These are phyloP conservation scores for Porites divaricata DNA, from an alignment of 92 coral and sea anemone species.

Conservation along the genomic window DNA sequence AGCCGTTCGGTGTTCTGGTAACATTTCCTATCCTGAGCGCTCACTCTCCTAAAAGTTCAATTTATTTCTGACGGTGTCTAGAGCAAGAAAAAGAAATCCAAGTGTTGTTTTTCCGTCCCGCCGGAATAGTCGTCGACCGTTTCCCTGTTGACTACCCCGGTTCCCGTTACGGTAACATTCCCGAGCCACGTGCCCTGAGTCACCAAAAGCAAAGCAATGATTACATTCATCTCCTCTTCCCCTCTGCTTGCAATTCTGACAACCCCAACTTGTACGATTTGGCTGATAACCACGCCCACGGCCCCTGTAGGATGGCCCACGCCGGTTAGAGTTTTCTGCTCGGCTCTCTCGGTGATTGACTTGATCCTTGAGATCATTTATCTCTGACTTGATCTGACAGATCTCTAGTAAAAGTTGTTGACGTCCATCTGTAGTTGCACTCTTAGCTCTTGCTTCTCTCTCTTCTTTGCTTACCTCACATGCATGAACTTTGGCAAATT, in stretches of 20 bases:
- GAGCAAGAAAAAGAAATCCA: slow-evolving; percentile 1
- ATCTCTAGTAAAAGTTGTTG: slow-evolving; percentile 3
- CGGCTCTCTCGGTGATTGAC: slow-evolving; percentile 41
- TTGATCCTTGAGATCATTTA: slow-evolving; percentile 45
- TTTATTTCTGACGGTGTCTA: background rate
- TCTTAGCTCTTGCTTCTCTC: slow-evolving; percentile 29
- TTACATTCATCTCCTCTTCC: slow-evolving; percentile 59
- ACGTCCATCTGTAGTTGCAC: slow-evolving; percentile 23
- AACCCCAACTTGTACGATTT: slow-evolving; percentile 46
- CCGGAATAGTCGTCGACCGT: slow-evolving; percentile 62
- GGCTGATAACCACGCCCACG: slow-evolving; percentile 32
- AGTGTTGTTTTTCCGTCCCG: slow-evolving; percentile 51
- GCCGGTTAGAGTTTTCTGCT: slow-evolving; percentile 19
- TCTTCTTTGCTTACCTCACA: slow-evolving; percentile 12
- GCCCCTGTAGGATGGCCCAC: slow-evolving; percentile 22
- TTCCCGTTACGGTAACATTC: slow-evolving; percentile 34
- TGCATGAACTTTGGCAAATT: slow-evolving; percentile 27
- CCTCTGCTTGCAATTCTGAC: slow-evolving; percentile 43
- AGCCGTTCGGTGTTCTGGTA: background rate
- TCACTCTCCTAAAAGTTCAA: background rate
- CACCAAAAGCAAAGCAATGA: slow-evolving; percentile 66
- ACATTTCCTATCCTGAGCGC: background rate
- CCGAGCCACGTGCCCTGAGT: slow-evolving; percentile 51
- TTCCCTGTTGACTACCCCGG: slow-evolving; percentile 49
- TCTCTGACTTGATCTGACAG: slow-evolving; percentile 55